Conservation (phyloP, 1,140 invertebrate species). For the Hycleus cichorii region DNA sequence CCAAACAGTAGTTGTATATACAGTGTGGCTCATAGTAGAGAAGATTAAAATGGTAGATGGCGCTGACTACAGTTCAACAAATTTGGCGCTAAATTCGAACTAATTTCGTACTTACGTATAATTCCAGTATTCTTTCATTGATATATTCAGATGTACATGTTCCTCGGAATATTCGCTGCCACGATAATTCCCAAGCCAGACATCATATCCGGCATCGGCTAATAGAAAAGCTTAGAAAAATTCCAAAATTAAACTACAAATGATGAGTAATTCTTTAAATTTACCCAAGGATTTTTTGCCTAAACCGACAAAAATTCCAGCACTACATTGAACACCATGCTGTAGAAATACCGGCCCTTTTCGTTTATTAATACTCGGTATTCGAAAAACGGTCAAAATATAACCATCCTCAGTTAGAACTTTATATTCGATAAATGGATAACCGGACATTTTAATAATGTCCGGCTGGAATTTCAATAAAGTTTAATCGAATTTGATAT, state of each 20-base stretch:
- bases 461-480: conserved; percentile 35
- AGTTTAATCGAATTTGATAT: conserved; percentile 1
- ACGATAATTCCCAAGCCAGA: conserved; percentile 62
- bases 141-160: conserved; percentile 38
- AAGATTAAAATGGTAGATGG: too few relatives aligned
- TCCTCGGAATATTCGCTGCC: conserved; percentile 56
- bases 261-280: neutral
- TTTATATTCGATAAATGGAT: conserved; percentile 47
- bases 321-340: conserved; percentile 55
- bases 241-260: neutral
- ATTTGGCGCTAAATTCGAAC: neutral
- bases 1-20: too few relatives aligned
- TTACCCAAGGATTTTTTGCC: conserved; percentile 39
- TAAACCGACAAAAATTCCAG: conserved; percentile 51
- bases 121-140: conserved; percentile 45
- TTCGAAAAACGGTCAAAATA: conserved; percentile 47
- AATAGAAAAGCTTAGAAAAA: conserved; percentile 34
- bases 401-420: conserved; percentile 49
- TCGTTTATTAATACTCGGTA: conserved; percentile 36
- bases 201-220: conserved; percentile 56
- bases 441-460: conserved; percentile 47
- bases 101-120: conserved; percentile 39
- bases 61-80: too few relatives aligned
- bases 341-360: conserved; percentile 52
- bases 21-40: too few relatives aligned